Percentiles rank a stretch among this genome's conserved stretches.
Conservation (phyloP, 2,797 vertebrate genomes). For the Pseudomugil tenellus region DNA sequence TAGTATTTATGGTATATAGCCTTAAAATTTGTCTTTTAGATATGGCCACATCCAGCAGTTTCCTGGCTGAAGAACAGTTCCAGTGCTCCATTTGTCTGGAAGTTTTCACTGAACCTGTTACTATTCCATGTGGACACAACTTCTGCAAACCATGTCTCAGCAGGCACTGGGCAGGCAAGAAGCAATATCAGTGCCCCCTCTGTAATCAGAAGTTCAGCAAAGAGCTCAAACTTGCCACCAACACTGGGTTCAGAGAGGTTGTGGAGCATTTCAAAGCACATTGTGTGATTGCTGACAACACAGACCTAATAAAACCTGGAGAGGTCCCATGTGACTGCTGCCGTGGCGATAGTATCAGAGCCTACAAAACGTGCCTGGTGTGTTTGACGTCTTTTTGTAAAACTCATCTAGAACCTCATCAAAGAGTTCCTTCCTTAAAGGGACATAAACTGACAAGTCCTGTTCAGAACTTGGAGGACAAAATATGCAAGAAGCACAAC, state of each 20-base stretch:
- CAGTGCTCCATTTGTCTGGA: conserved; percentile 64
- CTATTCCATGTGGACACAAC: conserved; percentile 70
- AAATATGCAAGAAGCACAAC: conserved; percentile 58
- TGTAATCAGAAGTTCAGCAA: conserved; percentile 50
- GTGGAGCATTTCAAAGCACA: conserved; percentile 58
- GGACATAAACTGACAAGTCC: conserved; percentile 59
- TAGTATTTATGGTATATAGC: background rate
- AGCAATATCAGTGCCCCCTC: conserved; percentile 50
- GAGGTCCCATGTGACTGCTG: conserved; percentile 65
- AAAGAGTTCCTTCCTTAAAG: conserved; percentile 43
- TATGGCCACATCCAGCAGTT: conserved; percentile 41
- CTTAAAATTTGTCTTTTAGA: conserved; percentile 17
- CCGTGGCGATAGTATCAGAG: conserved; percentile 25
- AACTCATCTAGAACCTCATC: conserved; percentile 56
- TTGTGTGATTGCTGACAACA: background rate
- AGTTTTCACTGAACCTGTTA: conserved; percentile 60
- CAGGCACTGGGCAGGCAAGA: conserved; percentile 46
- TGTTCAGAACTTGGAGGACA: conserved; percentile 47
- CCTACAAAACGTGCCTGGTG: conserved; percentile 64
- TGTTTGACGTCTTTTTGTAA: conserved; percentile 61
- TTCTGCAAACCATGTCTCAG: conserved; percentile 61
- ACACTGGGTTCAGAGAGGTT: conserved; percentile 55
- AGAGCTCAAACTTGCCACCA: conserved; percentile 49
- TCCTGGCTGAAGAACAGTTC: conserved; percentile 58
- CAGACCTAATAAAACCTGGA: background rate